These are phyloP conservation scores for Eilema depressum DNA, from an alignment of 2,888 invertebrate species.

Conservation along the genomic window DNA sequence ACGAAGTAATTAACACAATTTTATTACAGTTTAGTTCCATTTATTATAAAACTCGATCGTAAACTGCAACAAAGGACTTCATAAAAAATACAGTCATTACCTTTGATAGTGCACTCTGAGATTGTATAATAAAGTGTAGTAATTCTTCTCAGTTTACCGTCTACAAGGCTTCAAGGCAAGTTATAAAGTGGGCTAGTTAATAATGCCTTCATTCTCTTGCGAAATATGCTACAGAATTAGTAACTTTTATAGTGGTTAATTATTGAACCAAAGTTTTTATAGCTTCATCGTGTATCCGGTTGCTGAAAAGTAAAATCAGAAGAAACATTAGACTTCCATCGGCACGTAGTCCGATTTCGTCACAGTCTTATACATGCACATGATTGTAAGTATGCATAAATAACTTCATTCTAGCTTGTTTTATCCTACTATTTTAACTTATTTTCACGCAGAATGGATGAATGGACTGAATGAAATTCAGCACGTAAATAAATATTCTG, in stretches of 20 bases:
- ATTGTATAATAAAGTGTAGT: conserved; percentile 13
- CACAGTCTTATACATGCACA: neutral
- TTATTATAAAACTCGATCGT: neutral
- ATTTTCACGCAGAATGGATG: neutral
- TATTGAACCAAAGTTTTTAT: neutral
- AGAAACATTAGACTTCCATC: neutral
- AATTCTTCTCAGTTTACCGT: conserved; percentile 10
- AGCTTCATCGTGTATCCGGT: too few relatives aligned
- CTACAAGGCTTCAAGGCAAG: conserved; percentile 4
- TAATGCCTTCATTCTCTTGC: conserved; percentile 20
- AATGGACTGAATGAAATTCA: neutral
- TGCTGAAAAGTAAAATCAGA: neutral
- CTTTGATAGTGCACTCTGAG: conserved; percentile 12
- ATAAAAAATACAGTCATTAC: neutral
- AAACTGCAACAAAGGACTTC: neutral
- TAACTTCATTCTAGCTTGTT: too few relatives aligned
- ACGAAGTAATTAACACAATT: neutral
- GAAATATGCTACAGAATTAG: neutral
- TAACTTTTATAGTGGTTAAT: neutral
- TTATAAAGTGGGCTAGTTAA: conserved; percentile 17
- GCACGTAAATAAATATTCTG: too few relatives aligned
- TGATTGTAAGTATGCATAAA: too few relatives aligned
- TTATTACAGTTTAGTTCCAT: neutral
- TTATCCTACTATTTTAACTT: too few relatives aligned
- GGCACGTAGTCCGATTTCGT: neutral